A percentile compares a stretch with the other conserved stretches of the same genome.
Evolutionary conservation across 2,888 invertebrate species (phyloP).

Genomic region (Selenia dentaria): DNA sequence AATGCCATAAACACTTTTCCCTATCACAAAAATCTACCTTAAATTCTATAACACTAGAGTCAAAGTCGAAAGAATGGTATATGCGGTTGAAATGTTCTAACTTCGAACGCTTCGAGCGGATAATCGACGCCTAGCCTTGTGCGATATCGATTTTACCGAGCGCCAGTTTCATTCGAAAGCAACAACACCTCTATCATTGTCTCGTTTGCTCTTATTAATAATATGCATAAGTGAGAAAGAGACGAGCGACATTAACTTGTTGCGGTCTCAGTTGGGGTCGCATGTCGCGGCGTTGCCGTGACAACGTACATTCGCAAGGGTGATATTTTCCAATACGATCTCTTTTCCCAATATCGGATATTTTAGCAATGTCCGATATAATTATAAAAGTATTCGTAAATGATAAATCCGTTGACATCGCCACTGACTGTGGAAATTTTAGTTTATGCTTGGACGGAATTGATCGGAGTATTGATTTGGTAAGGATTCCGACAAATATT

Average conservation of each 20-base stretch:
- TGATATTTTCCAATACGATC: conserved; percentile 75
- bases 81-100: conserved; percentile 37
- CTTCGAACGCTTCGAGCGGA: conserved; percentile 53
- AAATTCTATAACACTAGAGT: accelerated
- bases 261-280: conserved; percentile 43
- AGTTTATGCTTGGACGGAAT: conserved; percentile 36
- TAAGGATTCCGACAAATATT: conserved; percentile 48
- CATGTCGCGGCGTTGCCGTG: conserved; percentile 67
- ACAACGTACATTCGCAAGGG: conserved; percentile 64
- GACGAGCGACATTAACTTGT: conserved; percentile 32
- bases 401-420: conserved; percentile 45
- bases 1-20: conserved; percentile 24
- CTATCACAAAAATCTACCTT: conserved; percentile 25
- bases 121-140: conserved; percentile 85
- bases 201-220: conserved; percentile 41
- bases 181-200: conserved; percentile 36
- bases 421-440: conserved; percentile 39
- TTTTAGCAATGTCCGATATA: conserved; percentile 62
- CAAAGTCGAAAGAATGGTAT: conserved; percentile 4
- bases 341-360: conserved; percentile 71
- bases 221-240: conserved; percentile 40
- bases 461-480: conserved; percentile 59
- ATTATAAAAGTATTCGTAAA: conserved; percentile 54
- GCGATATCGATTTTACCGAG: conserved; percentile 83
- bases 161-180: conserved; percentile 57